A percentile compares a stretch with the other conserved stretches of the same genome.
These are phyloP conservation scores for Falcunculus frontatus DNA, from an alignment of 2,113 vertebrate genomes.

Conservation along the genomic window DNA sequence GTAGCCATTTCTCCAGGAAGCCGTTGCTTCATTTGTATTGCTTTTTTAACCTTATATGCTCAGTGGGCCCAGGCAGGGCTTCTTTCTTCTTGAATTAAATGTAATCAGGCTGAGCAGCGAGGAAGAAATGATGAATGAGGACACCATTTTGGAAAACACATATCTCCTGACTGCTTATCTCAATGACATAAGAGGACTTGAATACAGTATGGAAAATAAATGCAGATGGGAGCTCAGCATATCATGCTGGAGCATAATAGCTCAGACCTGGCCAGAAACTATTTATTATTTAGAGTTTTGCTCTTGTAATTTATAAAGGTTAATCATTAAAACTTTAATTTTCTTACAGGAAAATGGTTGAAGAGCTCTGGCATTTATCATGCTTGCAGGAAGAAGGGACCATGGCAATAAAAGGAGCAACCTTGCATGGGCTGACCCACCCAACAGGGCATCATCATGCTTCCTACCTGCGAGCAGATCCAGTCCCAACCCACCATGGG, in stretches of 20 bases:
- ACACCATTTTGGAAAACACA: conserved; percentile 61
- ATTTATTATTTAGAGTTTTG: conserved; percentile 43
- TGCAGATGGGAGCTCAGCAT: conserved; percentile 35
- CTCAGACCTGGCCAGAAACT: conserved; percentile 6
- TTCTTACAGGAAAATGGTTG: background rate
- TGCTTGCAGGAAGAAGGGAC: background rate
- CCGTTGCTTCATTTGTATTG: conserved; percentile 49
- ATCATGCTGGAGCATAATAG: conserved; percentile 45
- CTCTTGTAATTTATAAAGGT: conserved; percentile 37
- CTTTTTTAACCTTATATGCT: conserved; percentile 66
- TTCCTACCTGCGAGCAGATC: background rate
- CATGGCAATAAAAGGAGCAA: background rate
- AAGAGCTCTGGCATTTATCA: conserved; percentile 18
- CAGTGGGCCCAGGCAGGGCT: conserved; percentile 8
- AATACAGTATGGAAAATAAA: conserved; percentile 47
- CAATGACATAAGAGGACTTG: conserved; percentile 63
- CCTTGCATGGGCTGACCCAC: background rate
- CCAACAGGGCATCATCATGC: background rate
- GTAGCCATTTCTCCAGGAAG: conserved; percentile 18
- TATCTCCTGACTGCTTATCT: conserved; percentile 64
- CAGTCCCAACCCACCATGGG: accelerated
- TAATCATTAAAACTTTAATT: conserved; percentile 38
- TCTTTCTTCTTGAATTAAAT: conserved; percentile 69
- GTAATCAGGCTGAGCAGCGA: conserved; percentile 60
- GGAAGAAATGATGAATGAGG: conserved; percentile 66